Evolutionary conservation across 2,113 vertebrate genomes (phyloP).

Genomic region (Nematolebias whitei): DNA sequence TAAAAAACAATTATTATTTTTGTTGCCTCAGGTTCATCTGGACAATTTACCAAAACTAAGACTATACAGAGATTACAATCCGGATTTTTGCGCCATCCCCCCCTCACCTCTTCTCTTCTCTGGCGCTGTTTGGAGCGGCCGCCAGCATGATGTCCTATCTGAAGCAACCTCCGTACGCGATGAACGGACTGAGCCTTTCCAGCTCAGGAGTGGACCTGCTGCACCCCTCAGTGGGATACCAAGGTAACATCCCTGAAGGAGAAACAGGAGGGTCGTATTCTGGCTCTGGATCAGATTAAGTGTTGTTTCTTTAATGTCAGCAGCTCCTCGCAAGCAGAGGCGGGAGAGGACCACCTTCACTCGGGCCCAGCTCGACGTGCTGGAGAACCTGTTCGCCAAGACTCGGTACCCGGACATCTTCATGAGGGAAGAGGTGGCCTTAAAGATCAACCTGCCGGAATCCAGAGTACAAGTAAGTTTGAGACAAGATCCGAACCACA

Average conservation of each 20-base stretch:
- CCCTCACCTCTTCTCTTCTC: conserved; percentile 30
- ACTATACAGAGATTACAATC: conserved; percentile 47
- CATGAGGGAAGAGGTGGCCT: conserved; percentile 96
- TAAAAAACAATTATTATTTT: not conserved
- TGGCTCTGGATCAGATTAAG: not conserved
- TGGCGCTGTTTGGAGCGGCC: conserved; percentile 69
- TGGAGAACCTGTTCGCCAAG: conserved; percentile 95
- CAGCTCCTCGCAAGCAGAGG: conserved; percentile 93
- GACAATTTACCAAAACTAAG: conserved; percentile 16
- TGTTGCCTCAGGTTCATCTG: conserved; percentile 27
- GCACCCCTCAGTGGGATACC: conserved; percentile 97
- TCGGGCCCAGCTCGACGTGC: conserved; percentile 92
- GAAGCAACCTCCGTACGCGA: conserved; percentile 97
- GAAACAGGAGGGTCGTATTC: too few species aligned
- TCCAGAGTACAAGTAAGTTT: conserved; percentile 91
- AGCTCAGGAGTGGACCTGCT: conserved; percentile 96
- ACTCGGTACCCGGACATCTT: conserved; percentile 98
- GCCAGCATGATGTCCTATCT: conserved; percentile 99
- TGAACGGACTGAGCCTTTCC: conserved; percentile 97
- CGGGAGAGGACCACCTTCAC: conserved; percentile 97
- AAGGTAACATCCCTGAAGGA: conserved; percentile 81
- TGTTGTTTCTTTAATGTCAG: conserved; percentile 66
- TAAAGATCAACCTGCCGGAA: conserved; percentile 97
- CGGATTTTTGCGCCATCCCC: conserved; percentile 2
- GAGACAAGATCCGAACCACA: too few species aligned